Evolutionary conservation across 2,797 vertebrate species (phyloP).

Genomic region (Crocidura indochinensis): DNA sequence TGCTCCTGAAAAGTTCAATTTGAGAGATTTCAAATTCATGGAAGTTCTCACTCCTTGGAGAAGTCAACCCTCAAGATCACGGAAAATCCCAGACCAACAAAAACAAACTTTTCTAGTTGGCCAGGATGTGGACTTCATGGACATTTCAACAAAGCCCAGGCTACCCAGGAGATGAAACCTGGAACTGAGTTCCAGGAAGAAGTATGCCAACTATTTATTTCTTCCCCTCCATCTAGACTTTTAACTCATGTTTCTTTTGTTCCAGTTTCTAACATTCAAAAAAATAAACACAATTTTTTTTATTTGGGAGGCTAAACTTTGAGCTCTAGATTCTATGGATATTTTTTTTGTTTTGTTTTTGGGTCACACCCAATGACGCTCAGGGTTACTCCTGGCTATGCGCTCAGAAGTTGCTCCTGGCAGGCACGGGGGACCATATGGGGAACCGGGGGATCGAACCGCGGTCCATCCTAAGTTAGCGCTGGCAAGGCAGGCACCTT

Average conservation of each 20-base stretch:
- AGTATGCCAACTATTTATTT: neutral
- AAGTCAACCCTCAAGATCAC: neutral
- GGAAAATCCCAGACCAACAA: neutral
- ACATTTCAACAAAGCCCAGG: neutral
- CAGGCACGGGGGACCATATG: too few species aligned
- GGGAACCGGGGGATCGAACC: too few species aligned
- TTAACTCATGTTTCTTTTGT: neutral
- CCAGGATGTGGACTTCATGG: neutral
- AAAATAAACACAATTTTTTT: constrained; percentile 1
- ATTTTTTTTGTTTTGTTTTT: too few species aligned
- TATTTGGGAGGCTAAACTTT: constrained; percentile 40
- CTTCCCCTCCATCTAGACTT: neutral
- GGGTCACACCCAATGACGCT: too few species aligned
- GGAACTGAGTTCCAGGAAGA: neutral
- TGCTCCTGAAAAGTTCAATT: neutral
- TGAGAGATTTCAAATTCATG: neutral
- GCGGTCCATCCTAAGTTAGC: too few species aligned
- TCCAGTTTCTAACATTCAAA: neutral
- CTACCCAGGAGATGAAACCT: neutral
- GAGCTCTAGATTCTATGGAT: neutral
- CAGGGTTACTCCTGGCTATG: too few species aligned
- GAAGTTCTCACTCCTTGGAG: neutral
- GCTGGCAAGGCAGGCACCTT: too few species aligned
- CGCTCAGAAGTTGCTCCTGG: too few species aligned
- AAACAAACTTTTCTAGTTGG: neutral